Base-by-base conservation (phyloP, 2,888 invertebrate genomes). In the Poecilobothrus nobilitatus region DNA sequence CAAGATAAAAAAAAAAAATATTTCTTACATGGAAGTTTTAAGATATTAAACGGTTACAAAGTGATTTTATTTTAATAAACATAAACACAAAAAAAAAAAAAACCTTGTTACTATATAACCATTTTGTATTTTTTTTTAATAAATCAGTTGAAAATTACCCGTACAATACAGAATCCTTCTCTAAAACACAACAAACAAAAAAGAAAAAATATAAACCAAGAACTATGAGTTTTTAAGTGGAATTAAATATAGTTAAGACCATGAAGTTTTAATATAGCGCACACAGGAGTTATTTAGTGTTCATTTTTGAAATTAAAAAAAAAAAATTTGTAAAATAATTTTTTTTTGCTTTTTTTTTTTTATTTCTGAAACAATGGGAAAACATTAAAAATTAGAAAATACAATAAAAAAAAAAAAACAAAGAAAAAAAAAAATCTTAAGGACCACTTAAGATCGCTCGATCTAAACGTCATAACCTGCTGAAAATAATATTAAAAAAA, bases 401-500 rank as follows among this genome's bases (percentile, higher is more conserved):
- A 41, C 41, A 9, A 41, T 12, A 41, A 41, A 15, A 6, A 27
- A 27, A 27, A 27, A 27, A 27, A 27, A 27, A 27, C 27, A 2
- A 7, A 37, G 37, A 37, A 8, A 37, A 34, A 34, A 34, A 34
- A 34, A 37, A 10, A 37, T 37, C 37, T 37, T 53, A 53, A 53
- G 53, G 53, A 53, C 53, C 53, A 53, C 53, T 53, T 53, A 18
- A 53, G 53, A 53, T 53, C n/a, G 53, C 53, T 53, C 18, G 53
- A 53, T 53, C n/a, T 53, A 6, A 37, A 12, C 6, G 15, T 53
- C 53, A 53, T 53, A 53, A 53, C 53, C 7, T 53, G 6, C 7
- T 53, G 6, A 53, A 53, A 53, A 53, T 9, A 53, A 53, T 15
- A 53, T 12, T 9, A 53, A 53, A 53, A 37, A 53, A 18, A 12